Conservation (phyloP, 1,140 invertebrate genomes). For the Euwallacea fornicatus region DNA sequence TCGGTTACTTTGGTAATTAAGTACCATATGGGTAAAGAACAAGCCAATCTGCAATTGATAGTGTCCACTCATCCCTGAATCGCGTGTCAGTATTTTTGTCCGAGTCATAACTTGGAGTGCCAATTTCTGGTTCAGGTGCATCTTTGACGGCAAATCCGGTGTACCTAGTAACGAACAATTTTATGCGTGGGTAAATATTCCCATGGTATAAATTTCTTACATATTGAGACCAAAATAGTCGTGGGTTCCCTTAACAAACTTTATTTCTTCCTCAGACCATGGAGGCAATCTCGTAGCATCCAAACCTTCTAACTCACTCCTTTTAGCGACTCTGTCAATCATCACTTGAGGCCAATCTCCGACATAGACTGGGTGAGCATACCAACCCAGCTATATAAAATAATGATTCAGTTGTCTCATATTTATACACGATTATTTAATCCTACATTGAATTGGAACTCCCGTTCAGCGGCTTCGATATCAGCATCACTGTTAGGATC, state of each 20-base stretch:
- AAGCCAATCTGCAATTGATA: constrained; percentile 16
- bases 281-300: constrained; percentile 60
- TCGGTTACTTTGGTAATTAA: not conserved
- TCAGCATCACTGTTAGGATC: constrained; percentile 26
- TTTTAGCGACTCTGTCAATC: constrained; percentile 57
- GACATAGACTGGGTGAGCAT: constrained; percentile 58
- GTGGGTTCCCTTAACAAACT: constrained; percentile 53
- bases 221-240: constrained; percentile 55
- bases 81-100: constrained; percentile 10
- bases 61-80: constrained; percentile 9
- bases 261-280: constrained; percentile 59
- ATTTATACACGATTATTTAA: not conserved
- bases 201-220: constrained; percentile 11
- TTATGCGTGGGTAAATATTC: not conserved
- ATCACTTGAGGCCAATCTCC: constrained; percentile 63
- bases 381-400: constrained; percentile 61
- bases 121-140: constrained; percentile 11
- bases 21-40: constrained; percentile 26
- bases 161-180: constrained; percentile 6
- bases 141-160: not conserved
- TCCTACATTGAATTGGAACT: constrained; percentile 34
- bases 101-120: constrained; percentile 6
- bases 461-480: constrained; percentile 28
- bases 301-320: constrained; percentile 57
- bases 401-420: not conserved